Evolutionary conservation across 1,140 invertebrate genomes (phyloP).

Genomic region (Probaryconus sp.): DNA sequence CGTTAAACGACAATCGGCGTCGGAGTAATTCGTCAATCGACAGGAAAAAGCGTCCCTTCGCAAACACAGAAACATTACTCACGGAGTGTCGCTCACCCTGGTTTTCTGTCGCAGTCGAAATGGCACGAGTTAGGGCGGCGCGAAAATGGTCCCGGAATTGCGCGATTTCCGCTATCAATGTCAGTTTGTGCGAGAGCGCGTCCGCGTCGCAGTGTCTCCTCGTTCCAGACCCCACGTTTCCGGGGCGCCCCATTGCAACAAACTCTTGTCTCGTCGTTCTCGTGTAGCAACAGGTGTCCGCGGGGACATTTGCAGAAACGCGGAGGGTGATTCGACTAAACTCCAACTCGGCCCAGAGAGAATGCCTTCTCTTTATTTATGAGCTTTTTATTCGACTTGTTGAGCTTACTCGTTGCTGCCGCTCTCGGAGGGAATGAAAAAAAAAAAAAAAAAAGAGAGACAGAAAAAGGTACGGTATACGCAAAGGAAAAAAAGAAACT

Average conservation of each 20-base stretch:
- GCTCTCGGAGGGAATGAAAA: conserved; percentile 52
- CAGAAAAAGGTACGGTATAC: conserved; percentile 2
- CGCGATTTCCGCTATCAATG: conserved; percentile 61
- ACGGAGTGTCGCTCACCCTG: conserved; percentile 72
- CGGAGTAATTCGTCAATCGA: conserved; percentile 55
- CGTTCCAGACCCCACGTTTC: conserved; percentile 37
- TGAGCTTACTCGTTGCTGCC: too few relatives aligned
- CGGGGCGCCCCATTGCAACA: conserved; percentile 24
- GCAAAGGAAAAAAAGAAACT: conserved; percentile 55
- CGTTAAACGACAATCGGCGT: conserved; percentile 37
- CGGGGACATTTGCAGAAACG: conserved; percentile 78
- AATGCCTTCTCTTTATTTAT: conserved; percentile 76
- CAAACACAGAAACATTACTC: conserved; percentile 75
- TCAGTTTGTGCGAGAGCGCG: conserved; percentile 37
- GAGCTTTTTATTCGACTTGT: conserved; percentile 80
- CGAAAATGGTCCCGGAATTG: conserved; percentile 55
- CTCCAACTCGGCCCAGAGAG: conserved; percentile 53
- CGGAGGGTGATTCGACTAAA: conserved; percentile 66
- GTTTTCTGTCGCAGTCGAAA: conserved; percentile 25
- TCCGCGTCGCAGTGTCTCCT: conserved; percentile 6
- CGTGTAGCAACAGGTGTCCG: conserved; percentile 78
- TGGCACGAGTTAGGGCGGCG: conserved; percentile 11
- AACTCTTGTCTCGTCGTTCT: conserved; percentile 49
- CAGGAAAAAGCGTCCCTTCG: conserved; percentile 51
- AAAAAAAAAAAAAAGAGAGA: conserved; percentile 17